Evolutionary conservation across 2,113 vertebrate species (phyloP).

Genomic region (Lycaon pictus): DNA sequence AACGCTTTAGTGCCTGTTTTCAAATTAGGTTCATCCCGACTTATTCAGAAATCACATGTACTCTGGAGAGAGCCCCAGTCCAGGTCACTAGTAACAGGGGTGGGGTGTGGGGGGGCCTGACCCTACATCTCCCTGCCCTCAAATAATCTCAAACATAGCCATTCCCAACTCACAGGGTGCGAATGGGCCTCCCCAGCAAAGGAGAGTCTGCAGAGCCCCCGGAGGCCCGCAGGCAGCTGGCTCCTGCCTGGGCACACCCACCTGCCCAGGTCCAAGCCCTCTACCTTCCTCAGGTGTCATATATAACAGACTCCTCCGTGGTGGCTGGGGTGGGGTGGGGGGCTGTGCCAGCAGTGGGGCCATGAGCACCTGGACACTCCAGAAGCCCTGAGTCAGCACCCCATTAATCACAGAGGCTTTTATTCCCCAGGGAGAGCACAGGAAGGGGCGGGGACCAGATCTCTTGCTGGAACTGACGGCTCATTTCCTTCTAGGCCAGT

Average conservation of each 20-base stretch:
- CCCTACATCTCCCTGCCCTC: neutral
- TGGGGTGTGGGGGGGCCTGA: neutral
- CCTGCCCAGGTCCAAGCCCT: neutral
- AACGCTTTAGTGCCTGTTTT: conserved; percentile 1
- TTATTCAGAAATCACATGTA: conserved; percentile 13
- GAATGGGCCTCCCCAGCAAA: neutral
- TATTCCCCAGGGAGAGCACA: neutral
- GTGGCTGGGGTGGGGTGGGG: neutral
- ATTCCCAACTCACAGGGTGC: neutral
- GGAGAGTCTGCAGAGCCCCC: neutral
- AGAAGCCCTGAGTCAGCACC: conserved; percentile 52
- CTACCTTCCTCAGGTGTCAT: neutral
- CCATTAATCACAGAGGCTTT: conserved; percentile 16
- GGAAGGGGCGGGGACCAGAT: conserved; percentile 16
- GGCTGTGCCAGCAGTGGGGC: neutral
- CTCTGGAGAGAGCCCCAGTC: neutral
- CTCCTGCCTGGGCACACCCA: neutral
- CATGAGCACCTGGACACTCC: neutral
- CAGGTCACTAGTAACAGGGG: neutral
- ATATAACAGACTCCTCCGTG: neutral
- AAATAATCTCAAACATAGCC: neutral
- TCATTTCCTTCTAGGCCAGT: conserved; percentile 51
- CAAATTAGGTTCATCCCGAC: neutral
- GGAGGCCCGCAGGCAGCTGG: neutral
- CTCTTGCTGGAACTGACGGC: conserved; percentile 55